phyloP scores from a whole-genome alignment of 2,113 vertebrate genomes.

The Neolamprologus brichardi region DNA sequence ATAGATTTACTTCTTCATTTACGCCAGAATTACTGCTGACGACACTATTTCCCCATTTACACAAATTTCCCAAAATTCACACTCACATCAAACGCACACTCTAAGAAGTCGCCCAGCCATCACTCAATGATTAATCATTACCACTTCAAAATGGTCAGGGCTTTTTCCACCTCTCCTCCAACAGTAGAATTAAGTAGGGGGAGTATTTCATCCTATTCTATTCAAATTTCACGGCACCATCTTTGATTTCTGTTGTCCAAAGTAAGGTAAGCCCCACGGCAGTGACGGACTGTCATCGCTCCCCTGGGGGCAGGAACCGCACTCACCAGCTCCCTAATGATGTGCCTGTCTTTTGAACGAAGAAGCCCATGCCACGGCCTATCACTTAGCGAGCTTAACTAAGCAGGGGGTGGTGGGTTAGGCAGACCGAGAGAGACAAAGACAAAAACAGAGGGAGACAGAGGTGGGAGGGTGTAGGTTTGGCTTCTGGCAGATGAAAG shows the following conservation, averaged over 20 bases:
- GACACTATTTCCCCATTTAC: background rate
- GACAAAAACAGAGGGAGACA: slow-evolving; percentile 49
- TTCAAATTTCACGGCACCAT: slow-evolving; percentile 60
- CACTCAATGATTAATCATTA: slow-evolving; percentile 30
- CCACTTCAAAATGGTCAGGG: slow-evolving; percentile 23
- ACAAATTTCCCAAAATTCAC: background rate
- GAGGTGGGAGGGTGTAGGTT: slow-evolving; percentile 18
- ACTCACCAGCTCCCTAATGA: slow-evolving; percentile 73
- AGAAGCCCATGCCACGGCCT: slow-evolving; percentile 63
- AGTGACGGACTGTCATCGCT: slow-evolving; percentile 71
- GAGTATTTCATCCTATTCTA: slow-evolving; percentile 58
- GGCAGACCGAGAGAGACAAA: slow-evolving; percentile 44
- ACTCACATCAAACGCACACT: background rate
- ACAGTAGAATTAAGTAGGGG: slow-evolving; percentile 13
- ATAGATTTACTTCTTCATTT: background rate
- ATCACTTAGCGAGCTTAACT: slow-evolving; percentile 71
- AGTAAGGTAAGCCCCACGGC: slow-evolving; percentile 64
- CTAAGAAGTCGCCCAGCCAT: background rate
- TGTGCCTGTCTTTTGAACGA: slow-evolving; percentile 67
- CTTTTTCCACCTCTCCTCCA: background rate
- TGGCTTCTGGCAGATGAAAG: slow-evolving; percentile 49
- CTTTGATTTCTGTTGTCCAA: slow-evolving; percentile 74
- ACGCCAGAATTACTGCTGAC: background rate
- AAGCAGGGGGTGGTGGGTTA: slow-evolving; percentile 50
- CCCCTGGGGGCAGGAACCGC: slow-evolving; percentile 64